phyloP scores from a whole-genome alignment of 2,113 vertebrate species.

The Panthera tigris region DNA sequence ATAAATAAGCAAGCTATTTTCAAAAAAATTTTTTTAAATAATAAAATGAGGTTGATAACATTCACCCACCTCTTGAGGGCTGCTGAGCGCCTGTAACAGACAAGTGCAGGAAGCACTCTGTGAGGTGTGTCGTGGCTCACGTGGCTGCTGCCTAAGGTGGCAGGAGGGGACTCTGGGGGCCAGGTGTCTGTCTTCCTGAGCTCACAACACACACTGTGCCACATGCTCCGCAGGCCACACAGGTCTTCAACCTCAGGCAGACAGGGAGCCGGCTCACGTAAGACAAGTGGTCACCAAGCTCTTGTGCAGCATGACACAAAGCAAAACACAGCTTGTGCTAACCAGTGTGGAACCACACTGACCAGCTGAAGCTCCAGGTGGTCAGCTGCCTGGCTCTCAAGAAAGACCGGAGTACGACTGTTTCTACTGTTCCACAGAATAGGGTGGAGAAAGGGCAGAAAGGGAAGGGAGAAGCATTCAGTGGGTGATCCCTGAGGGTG shows the following conservation, averaged over 20 bases:
- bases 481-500: background rate
- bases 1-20: too few relatives aligned
- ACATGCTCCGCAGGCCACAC: background rate
- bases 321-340: background rate
- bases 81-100: background rate
- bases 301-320: background rate
- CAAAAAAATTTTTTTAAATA: too few relatives aligned
- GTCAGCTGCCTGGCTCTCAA: background rate
- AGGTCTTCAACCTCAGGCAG: background rate
- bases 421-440: background rate
- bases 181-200: fast-evolving
- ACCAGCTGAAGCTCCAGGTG: background rate
- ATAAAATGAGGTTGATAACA: background rate
- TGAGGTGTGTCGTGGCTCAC: background rate
- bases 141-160: background rate
- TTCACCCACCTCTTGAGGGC: background rate
- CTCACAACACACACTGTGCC: fast-evolving
- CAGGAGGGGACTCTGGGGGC: background rate
- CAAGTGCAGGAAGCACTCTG: background rate
- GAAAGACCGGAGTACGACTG: background rate
- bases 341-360: fast-evolving
- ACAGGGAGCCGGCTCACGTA: background rate
- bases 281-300: background rate
- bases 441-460: background rate
- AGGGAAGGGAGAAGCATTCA: background rate